These are phyloP conservation scores for Leptopilina myrica DNA, from an alignment of 2,888 invertebrate genomes.

Conservation along the genomic window DNA sequence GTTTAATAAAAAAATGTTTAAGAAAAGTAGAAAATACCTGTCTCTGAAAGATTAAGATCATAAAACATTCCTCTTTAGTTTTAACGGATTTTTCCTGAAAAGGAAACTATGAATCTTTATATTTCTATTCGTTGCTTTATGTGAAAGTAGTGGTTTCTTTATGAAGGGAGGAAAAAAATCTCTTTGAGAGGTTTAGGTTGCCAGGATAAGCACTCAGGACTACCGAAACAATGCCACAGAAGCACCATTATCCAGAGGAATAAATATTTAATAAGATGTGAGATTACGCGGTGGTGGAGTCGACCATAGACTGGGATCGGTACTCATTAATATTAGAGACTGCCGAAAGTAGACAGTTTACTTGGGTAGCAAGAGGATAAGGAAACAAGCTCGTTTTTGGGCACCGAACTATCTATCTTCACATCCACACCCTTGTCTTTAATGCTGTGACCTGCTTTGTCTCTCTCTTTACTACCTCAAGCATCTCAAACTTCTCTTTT, in stretches of 20 bases:
- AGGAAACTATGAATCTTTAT: background rate
- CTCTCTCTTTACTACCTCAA: background rate
- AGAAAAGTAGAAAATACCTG: too few species aligned
- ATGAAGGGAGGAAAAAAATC: background rate
- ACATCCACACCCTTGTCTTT: conserved; percentile 1
- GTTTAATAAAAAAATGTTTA: too few species aligned
- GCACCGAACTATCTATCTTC: background rate
- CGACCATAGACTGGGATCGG: conserved; percentile 49
- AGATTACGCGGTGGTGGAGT: conserved; percentile 55
- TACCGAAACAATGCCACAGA: conserved; percentile 52
- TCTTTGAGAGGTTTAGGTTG: conserved; percentile 16
- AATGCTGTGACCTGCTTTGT: conserved; percentile 39
- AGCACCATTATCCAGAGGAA: conserved; percentile 53
- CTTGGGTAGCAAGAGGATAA: conserved; percentile 25
- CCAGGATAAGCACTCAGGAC: conserved; percentile 28
- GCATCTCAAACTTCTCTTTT: background rate
- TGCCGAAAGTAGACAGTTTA: conserved; percentile 52
- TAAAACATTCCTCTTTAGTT: too few species aligned
- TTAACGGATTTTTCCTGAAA: too few species aligned
- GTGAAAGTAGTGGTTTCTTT: background rate
- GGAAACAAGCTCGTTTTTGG: conserved; percentile 9
- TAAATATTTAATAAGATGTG: conserved; percentile 58
- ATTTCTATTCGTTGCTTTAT: background rate
- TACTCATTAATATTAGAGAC: conserved; percentile 59
- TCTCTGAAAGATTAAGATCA: too few species aligned